phyloP scores from a whole-genome alignment of 2,797 vertebrate species.

The Sus cebifrons region DNA sequence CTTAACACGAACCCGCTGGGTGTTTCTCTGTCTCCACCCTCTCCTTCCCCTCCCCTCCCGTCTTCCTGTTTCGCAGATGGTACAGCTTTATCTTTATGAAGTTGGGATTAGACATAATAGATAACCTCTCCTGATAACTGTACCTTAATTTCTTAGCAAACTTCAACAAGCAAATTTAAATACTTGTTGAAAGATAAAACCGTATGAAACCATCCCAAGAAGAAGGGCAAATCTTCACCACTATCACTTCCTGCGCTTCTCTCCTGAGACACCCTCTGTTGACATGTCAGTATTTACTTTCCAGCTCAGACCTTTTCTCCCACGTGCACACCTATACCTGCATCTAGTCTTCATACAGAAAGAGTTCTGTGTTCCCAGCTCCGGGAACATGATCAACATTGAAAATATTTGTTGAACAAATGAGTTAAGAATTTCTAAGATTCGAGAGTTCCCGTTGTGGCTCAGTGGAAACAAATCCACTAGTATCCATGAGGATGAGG shows the following conservation, averaged over 20 bases:
- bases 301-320: neutral
- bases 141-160: conserved; percentile 6
- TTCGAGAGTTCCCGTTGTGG: too few species aligned
- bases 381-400: neutral
- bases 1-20: neutral
- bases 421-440: conserved; percentile 38
- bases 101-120: neutral
- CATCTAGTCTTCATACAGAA: neutral
- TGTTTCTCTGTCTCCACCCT: neutral
- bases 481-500: too few species aligned
- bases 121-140: neutral
- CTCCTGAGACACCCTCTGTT: neutral
- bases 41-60: neutral
- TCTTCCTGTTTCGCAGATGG: neutral
- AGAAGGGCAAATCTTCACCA: neutral
- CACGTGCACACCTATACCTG: neutral
- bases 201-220: neutral
- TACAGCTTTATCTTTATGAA: neutral
- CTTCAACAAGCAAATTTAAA: neutral
- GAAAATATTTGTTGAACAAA: neutral
- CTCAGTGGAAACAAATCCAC: too few species aligned
- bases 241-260: neutral
- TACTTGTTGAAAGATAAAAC: neutral
- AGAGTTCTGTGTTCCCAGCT: neutral
- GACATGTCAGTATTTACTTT: neutral